These are phyloP conservation scores for Thysanoteuthis rhombus DNA, from an alignment of 2,888 invertebrate genomes.

Conservation along the genomic window DNA sequence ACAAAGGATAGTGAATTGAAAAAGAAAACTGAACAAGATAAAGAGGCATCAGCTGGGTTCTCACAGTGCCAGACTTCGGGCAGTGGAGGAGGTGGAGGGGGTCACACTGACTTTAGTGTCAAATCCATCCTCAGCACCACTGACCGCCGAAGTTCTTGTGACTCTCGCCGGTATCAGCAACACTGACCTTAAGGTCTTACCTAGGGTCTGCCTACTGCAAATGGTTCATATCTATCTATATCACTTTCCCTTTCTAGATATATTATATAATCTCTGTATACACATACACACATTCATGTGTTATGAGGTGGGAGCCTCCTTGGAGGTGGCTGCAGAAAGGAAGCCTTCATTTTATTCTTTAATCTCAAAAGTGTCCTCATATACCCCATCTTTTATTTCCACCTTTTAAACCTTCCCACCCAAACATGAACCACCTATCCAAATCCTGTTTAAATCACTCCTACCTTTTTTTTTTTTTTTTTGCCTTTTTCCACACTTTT, in stretches of 20 bases:
- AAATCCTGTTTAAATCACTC: neutral
- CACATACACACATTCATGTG: neutral
- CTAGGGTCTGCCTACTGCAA: constrained; percentile 21
- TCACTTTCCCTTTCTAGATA: neutral
- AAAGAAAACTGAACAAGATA: neutral
- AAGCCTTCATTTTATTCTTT: neutral
- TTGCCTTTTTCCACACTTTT: neutral
- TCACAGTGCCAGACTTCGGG: neutral
- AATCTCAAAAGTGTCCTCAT: neutral
- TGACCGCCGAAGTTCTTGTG: neutral
- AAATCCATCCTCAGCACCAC: constrained; percentile 26
- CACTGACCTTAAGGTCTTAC: neutral
- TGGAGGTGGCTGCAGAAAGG: neutral
- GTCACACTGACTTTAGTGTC: constrained; percentile 27
- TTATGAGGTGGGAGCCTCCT: neutral
- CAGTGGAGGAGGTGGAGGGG: constrained; percentile 19
- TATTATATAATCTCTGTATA: neutral
- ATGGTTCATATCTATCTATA: constrained; percentile 27
- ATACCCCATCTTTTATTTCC: neutral
- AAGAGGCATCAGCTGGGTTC: neutral
- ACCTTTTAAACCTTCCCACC: neutral
- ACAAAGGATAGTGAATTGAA: neutral
- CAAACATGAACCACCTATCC: neutral
- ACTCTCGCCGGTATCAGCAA: neutral
- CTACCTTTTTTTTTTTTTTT: neutral